Evolutionary conservation across 2,113 vertebrate genomes (phyloP).

Genomic region (Cercocebus atys): DNA sequence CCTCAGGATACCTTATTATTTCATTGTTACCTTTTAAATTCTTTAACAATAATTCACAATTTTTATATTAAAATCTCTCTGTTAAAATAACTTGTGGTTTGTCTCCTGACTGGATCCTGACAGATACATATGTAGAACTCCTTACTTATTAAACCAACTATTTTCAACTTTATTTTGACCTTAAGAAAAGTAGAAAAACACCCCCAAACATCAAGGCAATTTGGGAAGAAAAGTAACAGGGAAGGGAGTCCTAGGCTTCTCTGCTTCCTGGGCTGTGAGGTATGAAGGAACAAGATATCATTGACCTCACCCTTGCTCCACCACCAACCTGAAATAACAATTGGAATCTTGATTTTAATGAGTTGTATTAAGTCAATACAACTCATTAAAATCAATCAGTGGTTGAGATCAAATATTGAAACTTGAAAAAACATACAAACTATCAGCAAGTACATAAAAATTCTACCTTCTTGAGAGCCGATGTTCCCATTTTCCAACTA

Average conservation of each 20-base stretch:
- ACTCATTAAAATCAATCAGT: neutral
- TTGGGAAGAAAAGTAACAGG: neutral
- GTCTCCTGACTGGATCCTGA: neutral
- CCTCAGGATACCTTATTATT: neutral
- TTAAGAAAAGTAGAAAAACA: neutral
- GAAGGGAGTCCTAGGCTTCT: neutral
- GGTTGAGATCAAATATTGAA: constrained; percentile 18
- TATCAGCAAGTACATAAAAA: constrained; percentile 22
- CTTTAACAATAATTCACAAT: neutral
- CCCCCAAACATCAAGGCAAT: neutral
- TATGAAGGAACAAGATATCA: neutral
- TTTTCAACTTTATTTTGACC: neutral
- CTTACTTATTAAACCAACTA: neutral
- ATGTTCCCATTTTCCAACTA: constrained; percentile 37
- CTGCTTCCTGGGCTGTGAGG: neutral
- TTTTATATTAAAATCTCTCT: neutral
- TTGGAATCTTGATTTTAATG: constrained; percentile 35
- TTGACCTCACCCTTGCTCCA: neutral
- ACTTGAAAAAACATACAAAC: neutral
- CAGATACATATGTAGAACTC: neutral
- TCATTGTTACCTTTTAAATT: neutral
- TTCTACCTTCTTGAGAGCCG: neutral
- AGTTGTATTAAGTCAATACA: neutral
- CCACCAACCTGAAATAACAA: neutral
- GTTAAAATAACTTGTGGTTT: neutral